A percentile compares a stretch with the other conserved stretches of the same genome.
Conservation (phyloP, 2,797 vertebrate genomes). For the Microcaecilia unicolor region DNA sequence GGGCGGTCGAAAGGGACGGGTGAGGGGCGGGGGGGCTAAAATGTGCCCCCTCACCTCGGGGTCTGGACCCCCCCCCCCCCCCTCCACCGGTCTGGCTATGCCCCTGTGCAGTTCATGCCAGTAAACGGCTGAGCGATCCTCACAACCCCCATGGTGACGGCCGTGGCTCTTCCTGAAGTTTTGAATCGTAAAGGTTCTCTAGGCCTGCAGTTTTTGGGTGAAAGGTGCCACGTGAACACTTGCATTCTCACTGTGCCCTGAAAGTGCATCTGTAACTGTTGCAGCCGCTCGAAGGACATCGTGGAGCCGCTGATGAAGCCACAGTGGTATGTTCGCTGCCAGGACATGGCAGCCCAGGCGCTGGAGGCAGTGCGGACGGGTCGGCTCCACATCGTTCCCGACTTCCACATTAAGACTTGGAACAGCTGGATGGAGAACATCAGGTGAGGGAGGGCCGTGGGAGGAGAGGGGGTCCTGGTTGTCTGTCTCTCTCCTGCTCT, state of each 20-base stretch:
- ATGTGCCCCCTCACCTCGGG: too few relatives aligned
- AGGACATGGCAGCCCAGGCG: conserved; percentile 75
- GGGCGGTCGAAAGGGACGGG: too few relatives aligned
- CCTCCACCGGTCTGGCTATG: too few relatives aligned
- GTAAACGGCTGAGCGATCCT: too few relatives aligned
- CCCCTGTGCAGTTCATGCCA: too few relatives aligned
- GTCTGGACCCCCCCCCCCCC: too few relatives aligned
- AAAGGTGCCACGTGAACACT: too few relatives aligned
- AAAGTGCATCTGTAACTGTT: neutral
- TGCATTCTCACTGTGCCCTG: too few relatives aligned
- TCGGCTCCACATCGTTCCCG: conserved; percentile 72
- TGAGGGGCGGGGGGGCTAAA: too few relatives aligned
- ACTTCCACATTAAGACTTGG: conserved; percentile 78
- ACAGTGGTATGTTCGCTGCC: conserved; percentile 83
- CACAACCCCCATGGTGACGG: too few relatives aligned
- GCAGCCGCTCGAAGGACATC: conserved; percentile 85
- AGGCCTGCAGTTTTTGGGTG: too few relatives aligned
- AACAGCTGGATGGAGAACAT: conserved; percentile 90
- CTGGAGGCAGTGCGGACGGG: conserved; percentile 70
- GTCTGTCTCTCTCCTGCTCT: neutral
- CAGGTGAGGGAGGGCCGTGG: conserved; percentile 45
- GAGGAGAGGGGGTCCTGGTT: fast-evolving
- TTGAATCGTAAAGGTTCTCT: too few relatives aligned
- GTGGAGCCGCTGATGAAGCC: conserved; percentile 85
- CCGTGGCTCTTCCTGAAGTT: neutral